phyloP scores from a whole-genome alignment of 2,113 vertebrate genomes.

The Indicator maculatus region DNA sequence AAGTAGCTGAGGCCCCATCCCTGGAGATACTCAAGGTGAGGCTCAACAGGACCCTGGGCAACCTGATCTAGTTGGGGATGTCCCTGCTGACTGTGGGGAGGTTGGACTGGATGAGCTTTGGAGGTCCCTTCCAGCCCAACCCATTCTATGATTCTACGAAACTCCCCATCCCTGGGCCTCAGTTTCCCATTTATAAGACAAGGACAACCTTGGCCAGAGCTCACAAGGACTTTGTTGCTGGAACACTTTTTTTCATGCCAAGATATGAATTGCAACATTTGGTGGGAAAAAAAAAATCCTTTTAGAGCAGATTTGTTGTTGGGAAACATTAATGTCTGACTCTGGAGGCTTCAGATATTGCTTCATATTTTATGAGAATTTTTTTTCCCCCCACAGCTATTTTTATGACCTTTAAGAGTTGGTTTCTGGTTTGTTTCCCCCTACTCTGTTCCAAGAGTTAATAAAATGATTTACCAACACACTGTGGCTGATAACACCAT shows the following conservation, averaged over 20 bases:
- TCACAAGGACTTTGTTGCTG: background rate
- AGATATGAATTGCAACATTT: background rate
- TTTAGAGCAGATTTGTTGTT: background rate
- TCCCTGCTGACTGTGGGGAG: too few species aligned
- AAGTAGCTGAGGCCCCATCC: too few species aligned
- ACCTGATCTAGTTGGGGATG: too few species aligned
- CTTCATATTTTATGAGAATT: background rate
- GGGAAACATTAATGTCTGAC: background rate
- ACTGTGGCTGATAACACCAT: background rate
- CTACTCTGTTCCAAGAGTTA: background rate
- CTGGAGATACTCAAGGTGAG: too few species aligned
- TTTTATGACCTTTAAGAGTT: background rate
- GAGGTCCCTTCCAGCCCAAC: too few species aligned
- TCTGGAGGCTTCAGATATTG: background rate
- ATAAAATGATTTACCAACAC: background rate
- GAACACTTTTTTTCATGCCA: background rate
- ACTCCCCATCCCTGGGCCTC: background rate
- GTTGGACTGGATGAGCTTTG: too few species aligned
- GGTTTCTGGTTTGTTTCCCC: background rate
- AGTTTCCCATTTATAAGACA: background rate
- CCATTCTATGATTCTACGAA: too few species aligned
- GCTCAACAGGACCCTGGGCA: too few species aligned
- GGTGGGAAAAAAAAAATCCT: conserved; percentile 31
- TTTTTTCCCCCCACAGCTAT: background rate
- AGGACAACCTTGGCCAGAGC: background rate